A percentile compares a stretch with the other conserved stretches of the same genome.
Evolutionary conservation across 2,797 vertebrate species (phyloP).

Genomic region (Mormyrus proboscirostris): DNA sequence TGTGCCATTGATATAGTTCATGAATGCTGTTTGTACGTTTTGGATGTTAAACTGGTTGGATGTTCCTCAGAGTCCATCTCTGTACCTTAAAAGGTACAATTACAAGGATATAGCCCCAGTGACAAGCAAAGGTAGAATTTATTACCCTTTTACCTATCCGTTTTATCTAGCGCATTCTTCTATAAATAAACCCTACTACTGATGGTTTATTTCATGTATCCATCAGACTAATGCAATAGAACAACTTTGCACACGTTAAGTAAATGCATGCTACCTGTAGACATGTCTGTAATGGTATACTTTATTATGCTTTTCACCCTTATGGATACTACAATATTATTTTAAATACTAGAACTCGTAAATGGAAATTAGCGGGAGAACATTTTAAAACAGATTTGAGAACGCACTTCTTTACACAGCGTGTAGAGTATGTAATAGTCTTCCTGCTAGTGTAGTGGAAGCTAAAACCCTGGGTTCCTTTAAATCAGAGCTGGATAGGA

Average conservation of each 20-base stretch:
- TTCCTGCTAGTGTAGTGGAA: too few relatives aligned
- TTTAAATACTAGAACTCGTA: too few relatives aligned
- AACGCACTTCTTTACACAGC: too few relatives aligned
- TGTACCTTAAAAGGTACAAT: not conserved
- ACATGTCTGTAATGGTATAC: not conserved
- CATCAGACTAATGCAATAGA: not conserved
- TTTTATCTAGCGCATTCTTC: not conserved
- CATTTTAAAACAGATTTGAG: too few relatives aligned
- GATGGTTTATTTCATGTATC: not conserved
- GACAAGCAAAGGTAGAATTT: not conserved
- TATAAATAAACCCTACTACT: not conserved
- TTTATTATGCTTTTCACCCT: not conserved
- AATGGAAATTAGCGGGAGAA: too few relatives aligned
- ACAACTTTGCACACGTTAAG: not conserved
- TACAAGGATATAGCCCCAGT: not conserved
- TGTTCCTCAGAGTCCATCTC: not conserved
- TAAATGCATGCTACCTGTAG: not conserved
- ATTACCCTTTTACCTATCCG: not conserved
- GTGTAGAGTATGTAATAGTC: too few relatives aligned
- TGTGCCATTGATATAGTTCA: not conserved
- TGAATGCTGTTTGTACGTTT: not conserved
- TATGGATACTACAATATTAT: not conserved
- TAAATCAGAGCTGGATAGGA: too few relatives aligned
- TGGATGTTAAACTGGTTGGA: not conserved
- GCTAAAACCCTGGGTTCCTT: too few relatives aligned